These are phyloP conservation scores for Myrmecophaga tridactyla DNA, from an alignment of 2,113 vertebrate species.

Conservation along the genomic window DNA sequence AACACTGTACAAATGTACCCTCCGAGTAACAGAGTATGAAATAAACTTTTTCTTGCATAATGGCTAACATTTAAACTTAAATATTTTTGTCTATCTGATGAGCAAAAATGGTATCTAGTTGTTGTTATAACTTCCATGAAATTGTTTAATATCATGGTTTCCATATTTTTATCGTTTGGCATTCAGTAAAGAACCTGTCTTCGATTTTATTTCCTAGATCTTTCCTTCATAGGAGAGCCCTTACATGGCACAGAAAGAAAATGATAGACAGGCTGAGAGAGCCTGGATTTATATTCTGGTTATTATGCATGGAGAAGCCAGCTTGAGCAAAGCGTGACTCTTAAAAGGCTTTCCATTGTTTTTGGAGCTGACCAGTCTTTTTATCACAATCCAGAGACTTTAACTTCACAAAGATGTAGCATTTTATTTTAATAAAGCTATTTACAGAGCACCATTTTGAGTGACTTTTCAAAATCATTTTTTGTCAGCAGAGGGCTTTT, in stretches of 20 bases:
- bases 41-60: not conserved
- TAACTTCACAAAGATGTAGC: constrained; percentile 44
- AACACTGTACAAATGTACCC: not conserved
- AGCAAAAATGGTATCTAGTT: not conserved
- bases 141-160: not conserved
- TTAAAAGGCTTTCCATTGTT: constrained; percentile 36
- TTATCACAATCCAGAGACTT: constrained; percentile 31
- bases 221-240: not conserved
- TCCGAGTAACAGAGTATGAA: not conserved
- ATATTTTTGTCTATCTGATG: not conserved
- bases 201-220: not conserved
- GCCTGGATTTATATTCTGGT: not conserved
- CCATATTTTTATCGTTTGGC: not conserved
- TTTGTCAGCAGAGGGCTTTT: constrained; percentile 59
- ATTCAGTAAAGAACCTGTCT: not conserved
- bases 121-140: not conserved
- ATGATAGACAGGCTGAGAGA: not conserved
- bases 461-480: constrained; percentile 67
- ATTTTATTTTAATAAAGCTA: constrained; percentile 67
- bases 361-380: constrained; percentile 42
- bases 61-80: not conserved
- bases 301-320: not conserved
- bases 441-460: not conserved
- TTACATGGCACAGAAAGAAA: not conserved
- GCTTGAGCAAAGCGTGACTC: not conserved